Evolutionary conservation across 2,797 vertebrate genomes (phyloP), one percentile per base, ranked within the genome.

Genomic region (Pseudomugil gertrudae): DNA sequence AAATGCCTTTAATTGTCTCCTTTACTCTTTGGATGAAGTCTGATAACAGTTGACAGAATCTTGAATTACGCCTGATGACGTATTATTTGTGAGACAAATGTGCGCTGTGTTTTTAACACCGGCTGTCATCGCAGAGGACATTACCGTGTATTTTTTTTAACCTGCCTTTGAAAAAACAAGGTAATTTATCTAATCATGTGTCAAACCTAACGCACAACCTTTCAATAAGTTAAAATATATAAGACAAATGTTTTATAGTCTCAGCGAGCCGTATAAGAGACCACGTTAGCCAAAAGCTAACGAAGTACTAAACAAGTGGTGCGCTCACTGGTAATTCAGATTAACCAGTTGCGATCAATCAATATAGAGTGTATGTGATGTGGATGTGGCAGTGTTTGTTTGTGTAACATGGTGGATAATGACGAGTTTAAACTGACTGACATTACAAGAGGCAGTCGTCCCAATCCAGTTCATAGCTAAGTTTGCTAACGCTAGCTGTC

Each of bases 71-170:
- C 6, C 19, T 0, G 48, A 72, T 90, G 87, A 90, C 89, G 89
- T 83, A 24, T 53, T 80, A 88, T 85, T 83, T 83, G 69, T 70
- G 87, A 56, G 86, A 90, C 88, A 32, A 0, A 21, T 70, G 69
- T 52, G 3, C 17, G 24, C 13, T 26, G 51, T 76, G 80, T 79
- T 79, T 68, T 50, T 60, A 71, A 55, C 57, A 66, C 55, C 57
- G 10, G 55, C 58, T 61, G 64, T 21, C 19, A 30, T 5, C 19
- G 24, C 8, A 38, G n/a, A 57, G 59, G 47, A 60, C 47, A 64
- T 23, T 8, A 23, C 21, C 17, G 33, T 56, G 53, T 21, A 55
- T 17, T 2, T 15, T 65, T 23, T 33, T 2, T 63, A 55, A n/a
- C n/a, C 2, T 33, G 9, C 35, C 43, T 13, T 10, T 45, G 32